Evolutionary conservation across 2,797 vertebrate genomes (phyloP), one percentile per base, ranked within the genome.

Genomic region (Hippopotamyrus pictus): DNA sequence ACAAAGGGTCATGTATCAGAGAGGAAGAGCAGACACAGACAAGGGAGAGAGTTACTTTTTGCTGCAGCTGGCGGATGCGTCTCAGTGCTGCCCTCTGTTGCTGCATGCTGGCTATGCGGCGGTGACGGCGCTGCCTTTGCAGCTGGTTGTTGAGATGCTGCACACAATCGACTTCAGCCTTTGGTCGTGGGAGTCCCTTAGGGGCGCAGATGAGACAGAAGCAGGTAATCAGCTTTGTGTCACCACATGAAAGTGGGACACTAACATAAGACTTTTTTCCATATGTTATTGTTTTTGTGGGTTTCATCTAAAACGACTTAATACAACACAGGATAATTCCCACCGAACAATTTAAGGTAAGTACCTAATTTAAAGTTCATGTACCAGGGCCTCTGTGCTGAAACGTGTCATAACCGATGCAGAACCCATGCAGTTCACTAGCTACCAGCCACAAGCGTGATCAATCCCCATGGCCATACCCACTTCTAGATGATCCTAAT

Each of bases 81-180:
- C 94, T 95, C 0, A 93, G 92, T 1, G 94, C 91, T 3, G 94
- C 90, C 12, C 94, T 96, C 89, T 95, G 94, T n/a, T 95, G 95
- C 88, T 95, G 92, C 0, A 91, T 51, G 0, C 91, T 95, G 51
- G 92, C 79, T 5, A 95, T 62, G 69, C 94, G 95, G 1, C 91
- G 93, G 88, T 97, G 97, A 4, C 96, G 96, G 0, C 91, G 92
- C 4, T 95, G 92, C 84, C 93, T 94, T 85, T 96, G 95, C 50
- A 95, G 92, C 89, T 96, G 95, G 89, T 95, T 96, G 48, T 87
- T 95, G 0, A 93, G 94, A 0, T 97, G 95, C 91, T 97, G 95
- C 87, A 96, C 95, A 69, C 97, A 98, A 92, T 97, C 96, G 0
- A 92, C 95, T 88, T 95, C 93, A 7, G 94, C 95, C 91, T 96